These are phyloP conservation scores for Psittacus erithacus DNA, from an alignment of 2,113 vertebrate genomes.

Conservation along the genomic window DNA sequence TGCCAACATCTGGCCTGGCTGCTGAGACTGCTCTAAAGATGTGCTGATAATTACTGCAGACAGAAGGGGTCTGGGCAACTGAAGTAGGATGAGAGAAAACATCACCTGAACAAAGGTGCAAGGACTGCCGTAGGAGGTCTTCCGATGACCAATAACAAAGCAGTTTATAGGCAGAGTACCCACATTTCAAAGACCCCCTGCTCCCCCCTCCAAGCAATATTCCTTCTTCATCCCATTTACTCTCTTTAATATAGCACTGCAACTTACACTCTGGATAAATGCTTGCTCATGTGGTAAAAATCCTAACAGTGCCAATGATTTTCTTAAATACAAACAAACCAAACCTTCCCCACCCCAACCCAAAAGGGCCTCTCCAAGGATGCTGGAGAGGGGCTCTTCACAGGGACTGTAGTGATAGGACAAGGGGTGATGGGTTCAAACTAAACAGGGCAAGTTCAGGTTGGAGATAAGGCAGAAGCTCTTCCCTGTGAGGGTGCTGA, in stretches of 20 bases:
- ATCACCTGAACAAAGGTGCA: not conserved
- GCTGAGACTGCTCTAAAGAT: not conserved
- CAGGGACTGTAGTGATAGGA: too few relatives aligned
- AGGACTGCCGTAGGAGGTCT: not conserved
- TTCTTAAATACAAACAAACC: not conserved
- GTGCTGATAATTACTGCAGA: not conserved
- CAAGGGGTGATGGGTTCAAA: too few relatives aligned
- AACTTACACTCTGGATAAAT: not conserved
- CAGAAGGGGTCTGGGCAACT: not conserved
- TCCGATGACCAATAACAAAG: not conserved
- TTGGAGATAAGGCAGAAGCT: too few relatives aligned
- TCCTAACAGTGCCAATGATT: not conserved
- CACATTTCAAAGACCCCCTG: not conserved
- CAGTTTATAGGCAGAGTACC: not conserved
- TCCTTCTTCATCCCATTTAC: not conserved
- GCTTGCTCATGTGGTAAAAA: not conserved
- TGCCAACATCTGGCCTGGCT: not conserved
- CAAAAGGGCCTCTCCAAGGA: not conserved
- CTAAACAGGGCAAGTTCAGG: too few relatives aligned
- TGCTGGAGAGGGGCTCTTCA: too few relatives aligned
- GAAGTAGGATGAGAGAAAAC: not conserved
- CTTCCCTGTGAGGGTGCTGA: too few relatives aligned
- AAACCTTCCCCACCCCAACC: not conserved
- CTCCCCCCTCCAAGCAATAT: not conserved
- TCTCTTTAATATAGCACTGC: not conserved